Evolutionary conservation across 2,113 vertebrate genomes (phyloP).

Genomic region (Tragulus kanchil): DNA sequence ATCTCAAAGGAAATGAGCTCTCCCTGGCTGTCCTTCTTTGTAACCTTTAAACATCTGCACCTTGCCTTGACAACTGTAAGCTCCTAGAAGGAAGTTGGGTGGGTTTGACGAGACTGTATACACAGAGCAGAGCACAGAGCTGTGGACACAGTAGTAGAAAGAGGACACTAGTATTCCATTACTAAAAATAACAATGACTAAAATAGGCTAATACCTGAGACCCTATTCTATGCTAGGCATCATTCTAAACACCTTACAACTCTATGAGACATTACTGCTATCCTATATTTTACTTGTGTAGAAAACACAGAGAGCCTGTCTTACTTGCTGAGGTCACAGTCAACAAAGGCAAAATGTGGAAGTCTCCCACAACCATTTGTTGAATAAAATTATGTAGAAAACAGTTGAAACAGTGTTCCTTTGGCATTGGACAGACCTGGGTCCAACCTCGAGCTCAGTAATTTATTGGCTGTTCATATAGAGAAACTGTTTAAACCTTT

Average conservation of each 20-base stretch:
- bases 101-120: background rate
- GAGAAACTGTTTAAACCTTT: background rate
- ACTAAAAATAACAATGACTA: background rate
- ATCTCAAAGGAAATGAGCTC: slow-evolving; percentile 1
- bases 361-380: background rate
- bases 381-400: background rate
- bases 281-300: background rate
- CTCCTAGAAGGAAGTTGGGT: background rate
- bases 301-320: background rate
- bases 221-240: background rate
- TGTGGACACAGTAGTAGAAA: background rate
- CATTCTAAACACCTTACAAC: background rate
- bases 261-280: background rate
- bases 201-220: background rate
- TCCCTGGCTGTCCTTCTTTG: background rate
- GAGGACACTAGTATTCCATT: background rate
- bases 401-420: background rate
- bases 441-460: background rate
- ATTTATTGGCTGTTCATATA: background rate
- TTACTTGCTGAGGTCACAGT: background rate
- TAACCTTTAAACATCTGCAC: background rate
- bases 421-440: background rate
- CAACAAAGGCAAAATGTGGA: background rate
- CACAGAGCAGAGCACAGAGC: background rate
- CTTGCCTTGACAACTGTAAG: background rate